Base-by-base conservation (phyloP, 2,113 vertebrate species). In the Brachypodius melanocephalos region DNA sequence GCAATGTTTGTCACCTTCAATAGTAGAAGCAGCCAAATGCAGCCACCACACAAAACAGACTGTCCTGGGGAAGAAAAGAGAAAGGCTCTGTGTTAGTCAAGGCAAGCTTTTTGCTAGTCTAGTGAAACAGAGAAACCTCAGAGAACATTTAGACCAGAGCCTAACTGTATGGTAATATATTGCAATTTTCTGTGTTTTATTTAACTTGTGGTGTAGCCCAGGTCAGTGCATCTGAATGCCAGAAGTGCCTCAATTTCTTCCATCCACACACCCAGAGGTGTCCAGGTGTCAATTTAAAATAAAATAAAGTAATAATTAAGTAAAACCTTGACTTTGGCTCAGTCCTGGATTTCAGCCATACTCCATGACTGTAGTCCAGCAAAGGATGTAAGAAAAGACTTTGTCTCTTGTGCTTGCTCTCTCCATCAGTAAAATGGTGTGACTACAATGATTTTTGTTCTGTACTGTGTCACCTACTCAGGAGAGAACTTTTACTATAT, bases 11-110 rank as follows among this genome's bases (percentile, higher is more conserved):
- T 92, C 9, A 45, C 55, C 66, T 85, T 98, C 95, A 99, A 45
- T 99, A 99, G 97, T 98, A 98, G 98, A 99, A 99, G 94, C 98
- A 98, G 89, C 99, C 99, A 81, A 99, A 99, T 2, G 98, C 99
- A 66, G 98, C 98, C 13, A 97, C 99, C 66, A 98, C 97, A 96
- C 99, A 99, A 95, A 99, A 99, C 91, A 99, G 97, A 73, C 98
- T 99, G 91, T 99, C 99, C 99, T 99, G 91, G 36, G 75, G 71
- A 76, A 89, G n/a, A 79, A 38, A 43, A 85, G 46, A 67, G 55
- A 84, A 71, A 79, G 32, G 43, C 43, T 77, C 38, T 0, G 0
- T 17, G 14, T 96, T 76, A 96, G 54, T 17, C 52, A 85, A 77
- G 45, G 38, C 46, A 76, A 72, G 43, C 22, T 65, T 62, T 73